phyloP scores from a whole-genome alignment of 2,888 invertebrate genomes.

The Colostygia pectinataria region DNA sequence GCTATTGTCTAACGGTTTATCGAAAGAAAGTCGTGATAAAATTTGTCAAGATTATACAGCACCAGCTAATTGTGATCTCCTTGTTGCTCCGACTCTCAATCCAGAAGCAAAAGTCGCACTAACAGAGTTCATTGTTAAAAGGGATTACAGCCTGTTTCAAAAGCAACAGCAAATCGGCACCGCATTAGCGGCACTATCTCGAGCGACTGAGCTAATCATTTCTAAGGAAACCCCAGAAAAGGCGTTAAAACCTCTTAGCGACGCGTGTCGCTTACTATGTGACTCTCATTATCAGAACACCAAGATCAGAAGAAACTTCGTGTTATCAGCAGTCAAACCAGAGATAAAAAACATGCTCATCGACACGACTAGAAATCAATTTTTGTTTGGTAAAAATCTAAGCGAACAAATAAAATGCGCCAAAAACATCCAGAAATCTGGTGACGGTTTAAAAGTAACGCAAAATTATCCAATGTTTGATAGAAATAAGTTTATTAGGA shows the following conservation, averaged over 20 bases:
- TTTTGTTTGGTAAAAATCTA: constrained; percentile 4
- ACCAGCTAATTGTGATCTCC: constrained; percentile 7
- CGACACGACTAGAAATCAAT: neutral
- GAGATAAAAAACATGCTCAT: neutral
- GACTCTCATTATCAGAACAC: constrained; percentile 3
- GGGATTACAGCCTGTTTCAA: neutral
- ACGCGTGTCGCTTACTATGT: constrained; percentile 7
- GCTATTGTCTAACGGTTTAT: constrained; percentile 4
- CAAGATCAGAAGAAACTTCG: neutral
- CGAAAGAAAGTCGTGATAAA: constrained; percentile 2
- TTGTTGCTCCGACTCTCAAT: constrained; percentile 4
- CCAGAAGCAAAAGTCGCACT: neutral
- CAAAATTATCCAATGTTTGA: too few relatives aligned
- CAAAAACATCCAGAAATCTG: constrained; percentile 5
- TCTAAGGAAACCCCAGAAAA: neutral
- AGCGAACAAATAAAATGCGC: constrained; percentile 1
- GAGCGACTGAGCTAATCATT: neutral
- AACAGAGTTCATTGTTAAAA: neutral
- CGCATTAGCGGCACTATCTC: constrained; percentile 4
- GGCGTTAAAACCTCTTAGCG: constrained; percentile 1
- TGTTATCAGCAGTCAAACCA: neutral
- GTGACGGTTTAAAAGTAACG: neutral
- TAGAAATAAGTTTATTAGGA: too few relatives aligned
- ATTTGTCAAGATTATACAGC: neutral
- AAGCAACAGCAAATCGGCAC: constrained; percentile 4